phyloP scores from a whole-genome alignment of 2,113 vertebrate genomes.

The Vulpes lagopus region DNA sequence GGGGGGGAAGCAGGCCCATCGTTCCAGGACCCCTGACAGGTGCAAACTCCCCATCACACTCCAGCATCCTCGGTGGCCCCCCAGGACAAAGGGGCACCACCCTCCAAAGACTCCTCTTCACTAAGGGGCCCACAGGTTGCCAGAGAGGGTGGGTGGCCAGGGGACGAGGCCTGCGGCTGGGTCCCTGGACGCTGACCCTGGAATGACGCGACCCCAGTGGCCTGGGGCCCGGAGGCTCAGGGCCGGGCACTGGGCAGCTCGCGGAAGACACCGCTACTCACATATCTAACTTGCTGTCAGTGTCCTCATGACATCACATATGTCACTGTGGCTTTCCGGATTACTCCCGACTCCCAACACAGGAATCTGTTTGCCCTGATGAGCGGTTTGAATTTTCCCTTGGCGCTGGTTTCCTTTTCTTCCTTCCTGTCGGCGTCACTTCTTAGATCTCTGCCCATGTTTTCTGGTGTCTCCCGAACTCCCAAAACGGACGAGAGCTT shows the following conservation, averaged over 20 bases:
- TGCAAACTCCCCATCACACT: no score
- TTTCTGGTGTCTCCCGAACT: background rate
- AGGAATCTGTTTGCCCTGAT: background rate
- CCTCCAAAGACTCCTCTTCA: no score
- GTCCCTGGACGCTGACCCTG: background rate
- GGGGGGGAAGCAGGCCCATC: no score
- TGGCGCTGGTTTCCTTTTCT: background rate
- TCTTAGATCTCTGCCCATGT: background rate
- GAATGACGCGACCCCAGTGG: background rate
- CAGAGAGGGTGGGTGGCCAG: no score
- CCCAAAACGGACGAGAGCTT: background rate
- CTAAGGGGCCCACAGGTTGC: no score
- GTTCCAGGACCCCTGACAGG: no score
- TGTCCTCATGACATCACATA: slow-evolving; percentile 40
- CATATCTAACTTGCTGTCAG: slow-evolving; percentile 61
- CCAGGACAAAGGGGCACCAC: no score
- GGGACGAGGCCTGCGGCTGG: no score
- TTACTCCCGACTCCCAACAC: background rate
- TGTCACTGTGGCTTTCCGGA: slow-evolving; percentile 51
- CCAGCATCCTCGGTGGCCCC: no score
- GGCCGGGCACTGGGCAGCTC: background rate
- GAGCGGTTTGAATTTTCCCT: slow-evolving; percentile 19
- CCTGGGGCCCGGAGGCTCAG: slow-evolving; percentile 13
- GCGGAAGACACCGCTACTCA: slow-evolving; percentile 28
- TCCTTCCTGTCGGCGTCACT: background rate